Evolutionary conservation across 92 coral and sea anemone genomes (phyloP).

Genomic region (Paragorgia papillata): DNA sequence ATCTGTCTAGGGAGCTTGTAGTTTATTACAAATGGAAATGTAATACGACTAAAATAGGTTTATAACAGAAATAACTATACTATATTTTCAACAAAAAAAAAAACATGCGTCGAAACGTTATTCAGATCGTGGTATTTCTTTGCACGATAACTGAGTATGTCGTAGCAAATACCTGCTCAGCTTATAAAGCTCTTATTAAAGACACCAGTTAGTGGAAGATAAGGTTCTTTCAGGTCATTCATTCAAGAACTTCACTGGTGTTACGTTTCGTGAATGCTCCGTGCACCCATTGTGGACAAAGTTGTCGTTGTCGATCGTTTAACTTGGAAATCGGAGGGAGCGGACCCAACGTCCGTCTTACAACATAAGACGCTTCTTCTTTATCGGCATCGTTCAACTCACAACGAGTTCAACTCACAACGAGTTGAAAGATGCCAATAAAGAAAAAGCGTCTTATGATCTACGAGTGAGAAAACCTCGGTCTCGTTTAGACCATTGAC

Average conservation of each 20-base stretch:
- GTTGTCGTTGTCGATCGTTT: conserved; percentile 24
- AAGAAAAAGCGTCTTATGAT: conserved; percentile 14
- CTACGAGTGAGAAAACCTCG: background rate
- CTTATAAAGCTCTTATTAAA: conserved; percentile 7
- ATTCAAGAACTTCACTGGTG: background rate
- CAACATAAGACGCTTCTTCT: conserved; percentile 13
- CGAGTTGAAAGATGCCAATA: conserved; percentile 17
- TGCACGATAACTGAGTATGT: background rate
- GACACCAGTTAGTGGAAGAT: conserved; percentile 17
- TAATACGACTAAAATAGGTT: no score
- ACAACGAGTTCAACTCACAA: no score
- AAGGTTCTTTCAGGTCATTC: background rate
- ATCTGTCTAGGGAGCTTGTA: no score
- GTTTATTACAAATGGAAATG: no score
- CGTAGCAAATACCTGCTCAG: background rate
- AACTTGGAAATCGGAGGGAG: background rate
- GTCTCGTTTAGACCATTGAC: conserved; percentile 2
- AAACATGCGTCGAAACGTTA: no score
- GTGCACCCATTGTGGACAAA: conserved; percentile 10
- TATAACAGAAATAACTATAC: no score
- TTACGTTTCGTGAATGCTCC: conserved; percentile 28
- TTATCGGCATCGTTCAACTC: conserved; percentile 23
- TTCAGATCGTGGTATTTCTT: background rate
- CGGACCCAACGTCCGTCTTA: no score
- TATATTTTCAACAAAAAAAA: no score